phyloP scores from a whole-genome alignment of 1,140 invertebrate genomes.

The Bombus vancouverensis region DNA sequence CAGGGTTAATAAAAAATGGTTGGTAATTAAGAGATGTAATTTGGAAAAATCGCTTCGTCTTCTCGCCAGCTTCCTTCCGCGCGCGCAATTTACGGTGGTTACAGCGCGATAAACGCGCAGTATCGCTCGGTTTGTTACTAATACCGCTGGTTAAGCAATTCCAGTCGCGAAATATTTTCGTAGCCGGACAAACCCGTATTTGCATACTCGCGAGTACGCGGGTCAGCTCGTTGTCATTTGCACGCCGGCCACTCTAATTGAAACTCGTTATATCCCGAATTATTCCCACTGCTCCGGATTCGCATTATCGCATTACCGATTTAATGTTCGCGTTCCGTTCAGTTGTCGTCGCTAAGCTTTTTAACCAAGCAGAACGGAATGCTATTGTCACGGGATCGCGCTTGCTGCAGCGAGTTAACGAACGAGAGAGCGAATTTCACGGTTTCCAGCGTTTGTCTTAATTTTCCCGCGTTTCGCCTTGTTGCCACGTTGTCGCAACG shows the following conservation, averaged over 20 bases:
- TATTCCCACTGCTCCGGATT: constrained; percentile 45
- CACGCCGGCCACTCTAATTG: constrained; percentile 52
- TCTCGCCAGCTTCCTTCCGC: background rate
- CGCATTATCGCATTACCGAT: constrained; percentile 57
- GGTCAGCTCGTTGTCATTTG: constrained; percentile 48
- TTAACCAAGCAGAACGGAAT: constrained; percentile 23
- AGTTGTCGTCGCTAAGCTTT: constrained; percentile 42
- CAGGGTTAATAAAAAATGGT: no score
- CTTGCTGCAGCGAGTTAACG: background rate
- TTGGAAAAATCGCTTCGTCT: background rate
- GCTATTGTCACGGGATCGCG: constrained; percentile 32
- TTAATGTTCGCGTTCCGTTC: constrained; percentile 50
- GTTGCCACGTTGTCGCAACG: background rate
- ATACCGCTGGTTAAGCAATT: constrained; percentile 33
- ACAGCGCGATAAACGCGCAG: background rate
- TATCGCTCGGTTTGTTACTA: constrained; percentile 12
- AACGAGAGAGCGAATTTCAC: background rate
- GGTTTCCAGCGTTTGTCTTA: background rate
- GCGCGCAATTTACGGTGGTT: background rate
- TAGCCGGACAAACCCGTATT: constrained; percentile 41
- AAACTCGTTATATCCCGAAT: constrained; percentile 63
- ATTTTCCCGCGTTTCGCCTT: background rate
- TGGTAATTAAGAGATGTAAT: background rate
- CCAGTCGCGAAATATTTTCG: constrained; percentile 18
- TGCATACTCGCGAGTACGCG: constrained; percentile 47